Percentiles rank a stretch among this genome's conserved stretches.
Evolutionary conservation across 2,797 vertebrate species (phyloP).

Genomic region (Leptodactylus fallax): DNA sequence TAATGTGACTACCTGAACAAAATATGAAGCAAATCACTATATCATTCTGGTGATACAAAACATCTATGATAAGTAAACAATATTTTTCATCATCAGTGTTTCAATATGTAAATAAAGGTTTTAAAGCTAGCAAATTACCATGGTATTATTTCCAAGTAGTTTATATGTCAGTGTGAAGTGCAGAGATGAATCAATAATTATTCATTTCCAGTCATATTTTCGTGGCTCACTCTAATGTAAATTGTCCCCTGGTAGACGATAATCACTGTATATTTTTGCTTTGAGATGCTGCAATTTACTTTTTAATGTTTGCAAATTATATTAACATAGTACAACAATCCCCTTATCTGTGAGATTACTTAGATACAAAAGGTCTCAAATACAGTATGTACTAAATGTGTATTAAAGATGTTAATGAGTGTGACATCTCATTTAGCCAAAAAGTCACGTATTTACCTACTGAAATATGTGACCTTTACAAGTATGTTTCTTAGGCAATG

Average conservation of each 20-base stretch:
- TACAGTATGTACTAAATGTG: neutral
- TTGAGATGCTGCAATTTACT: constrained; percentile 42
- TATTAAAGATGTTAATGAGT: neutral
- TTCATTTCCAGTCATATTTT: constrained; percentile 35
- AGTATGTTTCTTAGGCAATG: too few species aligned
- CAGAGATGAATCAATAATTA: constrained; percentile 14
- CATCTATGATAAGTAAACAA: neutral
- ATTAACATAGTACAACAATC: constrained; percentile 41
- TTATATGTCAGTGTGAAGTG: constrained; percentile 17
- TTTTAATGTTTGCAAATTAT: constrained; percentile 40
- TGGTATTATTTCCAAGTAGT: constrained; percentile 8
- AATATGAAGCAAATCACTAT: neutral
- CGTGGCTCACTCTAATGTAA: constrained; percentile 33
- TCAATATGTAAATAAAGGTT: neutral
- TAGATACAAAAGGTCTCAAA: neutral
- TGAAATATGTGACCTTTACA: too few species aligned
- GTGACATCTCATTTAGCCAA: neutral
- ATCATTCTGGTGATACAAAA: neutral
- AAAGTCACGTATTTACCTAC: too few species aligned
- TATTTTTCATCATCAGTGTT: neutral
- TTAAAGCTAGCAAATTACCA: neutral
- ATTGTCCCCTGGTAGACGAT: constrained; percentile 41
- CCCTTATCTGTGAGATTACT: constrained; percentile 26
- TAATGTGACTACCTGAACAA: neutral
- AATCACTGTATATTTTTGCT: constrained; percentile 45